These are phyloP conservation scores for Blennius ocellaris DNA, from an alignment of 2,113 vertebrate genomes.

Conservation along the genomic window DNA sequence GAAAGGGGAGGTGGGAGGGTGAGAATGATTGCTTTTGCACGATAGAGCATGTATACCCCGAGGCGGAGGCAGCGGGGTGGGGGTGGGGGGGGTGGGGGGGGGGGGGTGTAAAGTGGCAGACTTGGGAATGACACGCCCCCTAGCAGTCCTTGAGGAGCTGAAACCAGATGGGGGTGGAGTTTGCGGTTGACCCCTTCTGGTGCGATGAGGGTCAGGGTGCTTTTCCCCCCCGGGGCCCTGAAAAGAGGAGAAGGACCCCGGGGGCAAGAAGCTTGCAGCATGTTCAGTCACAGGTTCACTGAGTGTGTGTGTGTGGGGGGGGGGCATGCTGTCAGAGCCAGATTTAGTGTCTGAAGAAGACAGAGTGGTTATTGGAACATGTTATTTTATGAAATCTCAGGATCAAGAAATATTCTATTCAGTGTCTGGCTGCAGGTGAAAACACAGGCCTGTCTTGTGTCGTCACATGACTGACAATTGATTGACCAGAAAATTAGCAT, in stretches of 20 bases:
- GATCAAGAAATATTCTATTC: not conserved
- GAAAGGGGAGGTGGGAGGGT: slow-evolving; percentile 39
- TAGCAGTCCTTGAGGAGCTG: slow-evolving; percentile 46
- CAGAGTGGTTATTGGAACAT: not conserved
- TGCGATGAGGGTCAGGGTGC: slow-evolving; percentile 36
- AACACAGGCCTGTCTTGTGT: too few relatives aligned
- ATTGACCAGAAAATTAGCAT: too few relatives aligned
- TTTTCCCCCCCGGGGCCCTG: slow-evolving; percentile 25
- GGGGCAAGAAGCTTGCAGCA: slow-evolving; percentile 13
- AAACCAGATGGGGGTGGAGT: slow-evolving; percentile 63
- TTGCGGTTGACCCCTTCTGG: slow-evolving; percentile 52
- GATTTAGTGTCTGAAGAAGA: not conserved
- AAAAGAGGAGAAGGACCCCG: slow-evolving; percentile 24
- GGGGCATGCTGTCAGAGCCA: not conserved
- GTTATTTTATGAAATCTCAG: not conserved
- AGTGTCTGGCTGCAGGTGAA: not conserved
- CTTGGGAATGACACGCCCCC: slow-evolving; percentile 47
- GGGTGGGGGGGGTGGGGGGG: slow-evolving; percentile 52
- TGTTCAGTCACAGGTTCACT: slow-evolving; percentile 12
- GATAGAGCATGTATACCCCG: slow-evolving; percentile 69
- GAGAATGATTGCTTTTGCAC: slow-evolving; percentile 70
- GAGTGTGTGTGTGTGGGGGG: too few relatives aligned
- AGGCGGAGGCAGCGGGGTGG: slow-evolving; percentile 35
- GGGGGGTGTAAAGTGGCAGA: too few relatives aligned
- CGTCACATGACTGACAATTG: too few relatives aligned